Evolutionary conservation across 2,888 invertebrate genomes (phyloP), one percentile per base, ranked within the genome.

Genomic region (Lepidocyrtoides sp.): DNA sequence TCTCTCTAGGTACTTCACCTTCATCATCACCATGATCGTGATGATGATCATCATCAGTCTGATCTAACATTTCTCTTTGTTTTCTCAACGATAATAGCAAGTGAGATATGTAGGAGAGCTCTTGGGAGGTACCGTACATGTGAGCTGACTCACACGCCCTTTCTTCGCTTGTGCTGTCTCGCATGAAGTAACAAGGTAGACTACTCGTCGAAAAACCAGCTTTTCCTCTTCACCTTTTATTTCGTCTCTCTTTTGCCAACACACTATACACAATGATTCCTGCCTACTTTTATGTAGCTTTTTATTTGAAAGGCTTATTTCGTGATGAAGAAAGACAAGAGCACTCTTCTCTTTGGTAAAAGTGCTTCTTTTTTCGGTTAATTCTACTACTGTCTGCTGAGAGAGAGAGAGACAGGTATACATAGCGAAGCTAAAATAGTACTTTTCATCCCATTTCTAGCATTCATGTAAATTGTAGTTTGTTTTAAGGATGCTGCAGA

Each of bases 81-180:
- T 77, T 77, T 77, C 77, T 29, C 54, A 20, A 41, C 54, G 51
- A 79, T 48, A 75, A 75, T 75, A n/a, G 75, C 41, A 63, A 26
- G 63, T 72, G 23, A 72, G 23, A 44, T 41, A 23, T 23, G 44
- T 44, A 72, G 41, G 10, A 12, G 72, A 23, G 44, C 44, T 20
- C 48, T 23, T 41, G 44, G 44, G 44, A 72, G 41, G 7, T 69
- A 44, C 17, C 23, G 10, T 69, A 36, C 69, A 69, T 69, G 36
- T 3, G 12, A 36, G 36, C 12, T 17, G 2, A 17, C 41, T 44
- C 41, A 23, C 72, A 69, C 36, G 17, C 32, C 72, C 72, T 44
- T 72, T 51, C 14, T 75, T 51, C 75, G 8, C 44, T 8, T 51
- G 48, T 75, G 51, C 26, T 51, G 44, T 51, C 7, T 75, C 75